phyloP scores from a whole-genome alignment of 2,888 invertebrate species.

The Phortica magna region DNA sequence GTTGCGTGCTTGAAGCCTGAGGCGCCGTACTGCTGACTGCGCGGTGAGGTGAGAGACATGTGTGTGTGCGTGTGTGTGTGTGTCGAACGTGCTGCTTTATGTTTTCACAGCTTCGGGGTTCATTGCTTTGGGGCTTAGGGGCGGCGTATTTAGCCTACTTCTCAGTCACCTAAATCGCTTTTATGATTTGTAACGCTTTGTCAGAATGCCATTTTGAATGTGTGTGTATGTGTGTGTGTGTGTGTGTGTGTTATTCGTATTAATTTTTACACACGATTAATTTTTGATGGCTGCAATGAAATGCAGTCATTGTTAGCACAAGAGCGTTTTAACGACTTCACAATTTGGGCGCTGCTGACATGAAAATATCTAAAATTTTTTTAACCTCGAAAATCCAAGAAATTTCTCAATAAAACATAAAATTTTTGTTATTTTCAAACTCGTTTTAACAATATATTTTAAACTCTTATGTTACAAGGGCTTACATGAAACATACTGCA shows the following conservation, averaged over 20 bases:
- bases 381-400: neutral
- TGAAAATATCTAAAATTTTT: constrained; percentile 22
- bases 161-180: constrained; percentile 31
- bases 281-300: constrained; percentile 47
- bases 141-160: constrained; percentile 18
- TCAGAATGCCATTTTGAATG: constrained; percentile 39
- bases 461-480: too few relatives aligned
- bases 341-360: neutral
- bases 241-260: constrained; percentile 48
- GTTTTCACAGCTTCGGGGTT: constrained; percentile 16
- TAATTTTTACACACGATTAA: constrained; percentile 69
- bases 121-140: constrained; percentile 2
- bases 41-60: neutral
- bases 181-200: constrained; percentile 67
- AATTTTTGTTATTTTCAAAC: too few relatives aligned
- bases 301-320: constrained; percentile 22
- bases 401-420: too few relatives aligned
- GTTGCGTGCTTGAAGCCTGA: neutral
- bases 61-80: neutral
- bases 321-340: neutral
- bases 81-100: constrained; percentile 9
- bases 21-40: neutral
- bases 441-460: too few relatives aligned
- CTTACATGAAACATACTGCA: too few relatives aligned
- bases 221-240: constrained; percentile 12